Base-by-base conservation (phyloP, 2,888 invertebrate species). In the Drosophila siamana region DNA sequence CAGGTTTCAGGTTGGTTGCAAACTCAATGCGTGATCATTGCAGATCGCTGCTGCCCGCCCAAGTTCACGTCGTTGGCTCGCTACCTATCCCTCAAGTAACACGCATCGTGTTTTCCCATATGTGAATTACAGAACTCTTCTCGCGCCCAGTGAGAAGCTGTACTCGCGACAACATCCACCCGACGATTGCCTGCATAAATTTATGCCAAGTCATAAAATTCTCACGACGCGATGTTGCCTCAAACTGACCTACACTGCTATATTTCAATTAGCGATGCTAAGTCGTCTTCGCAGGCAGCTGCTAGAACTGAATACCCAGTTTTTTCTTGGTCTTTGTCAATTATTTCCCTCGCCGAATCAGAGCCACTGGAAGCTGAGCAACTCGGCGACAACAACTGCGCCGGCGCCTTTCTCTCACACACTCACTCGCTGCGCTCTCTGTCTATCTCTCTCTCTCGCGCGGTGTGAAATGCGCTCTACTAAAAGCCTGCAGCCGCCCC, bases 211-310 rank as follows among this genome's bases (percentile, higher is more conserved):
- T 80, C 82, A 82, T 79, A 74, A 74, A 72, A 54, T 70, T 85
- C 82, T 59, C 74, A 82, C 65, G 71, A 19, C 40, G 1, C 33
- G 33, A n/a, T n/a, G 33, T 38, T 36, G 13, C 16, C 43, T 72
- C 36, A 47, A 76, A 78, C 81, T 82, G 81, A 82, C 81, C 81
- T 85, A 79, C 71, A 68, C 60, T 67, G 77, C 52, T 69, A 70
- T 69, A 75, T 73, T 78, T 82, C 62, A 85, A 82, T 82, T 81
- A 81, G 73, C 70, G 59, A 38, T 22, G 48, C 63, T 59, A 57
- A 67, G 59, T 44, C 52, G 30, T 36, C 52, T 26, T 36, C 44
- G 59, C 13, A 65, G 62, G 57, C 62, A 52, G 30, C 73, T 72
- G 73, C 74, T 75, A 75, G 61, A 75, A 50, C 41, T 33, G 38